Base-by-base conservation (phyloP, 2,888 invertebrate genomes). In the Parnassius glacialis region DNA sequence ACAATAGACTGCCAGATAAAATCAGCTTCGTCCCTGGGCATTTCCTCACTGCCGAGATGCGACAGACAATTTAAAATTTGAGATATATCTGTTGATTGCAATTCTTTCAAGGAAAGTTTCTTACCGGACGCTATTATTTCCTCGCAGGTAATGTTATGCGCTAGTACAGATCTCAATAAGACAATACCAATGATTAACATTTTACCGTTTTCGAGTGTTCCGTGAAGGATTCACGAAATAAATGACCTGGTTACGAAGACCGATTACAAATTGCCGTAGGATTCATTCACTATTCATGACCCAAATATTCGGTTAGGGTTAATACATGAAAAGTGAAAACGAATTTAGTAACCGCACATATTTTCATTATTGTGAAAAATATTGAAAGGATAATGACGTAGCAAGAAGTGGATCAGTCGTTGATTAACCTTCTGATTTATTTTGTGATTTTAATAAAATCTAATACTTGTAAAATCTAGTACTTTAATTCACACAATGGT, bases 1-100 rank as follows among this genome's bases (percentile, higher is more conserved):
- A 83, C 67, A 2, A 92, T 73, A 0, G 81, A 68, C 43, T 81
- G 65, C 92, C 92, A 92, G 59, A 92, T 75, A 62, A 76, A 82
- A 25, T 79, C 74, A 0, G 90, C 85, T 69, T 87, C 83, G 9
- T 70, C 65, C 2, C 62, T 52, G 1, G 70, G 68, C 52, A 91
- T 61, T 51, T 76, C 75, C 11, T 81, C 75, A 63, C 76, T 85
- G 2, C 85, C 84, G 9, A 92, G 67, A 61, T 87, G 85, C 1
- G 80, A 73, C 2, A 90, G 52, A 65, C 91, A 92, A 51, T 81
- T 73, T 10, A 83, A 68, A n/a, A 87, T 71, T 11, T 87, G 84
- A 64, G 83, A 76, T 1, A 81, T 75, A 47, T 67, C 64, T 61
- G 85, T 75, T 11, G 76, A 70, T 67, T 82, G 69, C 52, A 91